phyloP scores from a whole-genome alignment of 2,113 vertebrate species.

The Ptyas mucosa region DNA sequence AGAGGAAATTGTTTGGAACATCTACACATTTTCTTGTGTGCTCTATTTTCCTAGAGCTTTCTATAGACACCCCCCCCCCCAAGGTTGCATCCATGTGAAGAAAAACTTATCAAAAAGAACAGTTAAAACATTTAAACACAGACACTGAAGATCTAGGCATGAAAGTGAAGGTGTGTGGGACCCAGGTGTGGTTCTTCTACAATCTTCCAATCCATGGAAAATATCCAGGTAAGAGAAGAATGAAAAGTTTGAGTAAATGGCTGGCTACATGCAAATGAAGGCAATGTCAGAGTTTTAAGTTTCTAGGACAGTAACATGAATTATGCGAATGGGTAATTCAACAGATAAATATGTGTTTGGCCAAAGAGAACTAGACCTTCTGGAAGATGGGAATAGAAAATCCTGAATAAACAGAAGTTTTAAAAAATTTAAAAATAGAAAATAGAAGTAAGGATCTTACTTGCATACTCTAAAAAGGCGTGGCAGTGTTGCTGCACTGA shows the following conservation, averaged over 20 bases:
- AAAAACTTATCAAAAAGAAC: not conserved
- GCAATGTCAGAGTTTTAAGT: not conserved
- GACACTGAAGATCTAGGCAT: not conserved
- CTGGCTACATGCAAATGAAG: not conserved
- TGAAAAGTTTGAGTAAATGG: not conserved
- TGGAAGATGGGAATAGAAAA: not conserved
- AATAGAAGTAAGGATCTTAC: not conserved
- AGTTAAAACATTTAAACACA: not conserved
- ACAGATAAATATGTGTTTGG: not conserved
- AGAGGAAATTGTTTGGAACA: not conserved
- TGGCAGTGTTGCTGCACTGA: not conserved
- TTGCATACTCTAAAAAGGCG: not conserved
- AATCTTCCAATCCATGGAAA: not conserved
- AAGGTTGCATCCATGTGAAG: not conserved
- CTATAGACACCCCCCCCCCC: not conserved
- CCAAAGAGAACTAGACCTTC: not conserved
- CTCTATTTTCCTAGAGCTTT: not conserved
- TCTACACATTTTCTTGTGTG: not conserved
- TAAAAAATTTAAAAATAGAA: not conserved
- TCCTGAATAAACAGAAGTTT: not conserved
- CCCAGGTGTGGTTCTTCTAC: not conserved
- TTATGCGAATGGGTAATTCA: not conserved
- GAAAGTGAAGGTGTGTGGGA: not conserved
- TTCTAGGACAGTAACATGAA: not conserved
- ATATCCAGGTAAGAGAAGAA: not conserved